Conservation (phyloP, 53 echinoderm and acorn worm genomes). For the Actinopyga echinites region DNA sequence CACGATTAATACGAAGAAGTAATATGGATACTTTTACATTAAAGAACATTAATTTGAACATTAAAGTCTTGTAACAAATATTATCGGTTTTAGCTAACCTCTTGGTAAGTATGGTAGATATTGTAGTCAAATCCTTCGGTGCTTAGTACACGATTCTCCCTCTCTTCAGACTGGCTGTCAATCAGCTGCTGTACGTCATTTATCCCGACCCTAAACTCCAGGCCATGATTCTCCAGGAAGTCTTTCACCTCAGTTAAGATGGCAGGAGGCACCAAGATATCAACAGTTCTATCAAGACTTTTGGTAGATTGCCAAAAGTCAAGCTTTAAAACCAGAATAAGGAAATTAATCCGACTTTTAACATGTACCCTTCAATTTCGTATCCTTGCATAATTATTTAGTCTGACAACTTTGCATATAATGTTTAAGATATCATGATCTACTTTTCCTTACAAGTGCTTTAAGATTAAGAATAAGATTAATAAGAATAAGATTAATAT, state of each 20-base stretch:
- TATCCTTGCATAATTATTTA: too few species aligned
- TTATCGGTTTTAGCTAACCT: slow-evolving; percentile 28
- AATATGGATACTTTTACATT: too few species aligned
- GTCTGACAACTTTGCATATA: too few species aligned
- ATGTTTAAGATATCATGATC: too few species aligned
- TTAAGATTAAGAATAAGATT: too few species aligned
- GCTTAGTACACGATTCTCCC: not conserved
- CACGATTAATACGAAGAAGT: too few species aligned
- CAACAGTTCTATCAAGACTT: not conserved
- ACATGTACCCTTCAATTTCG: too few species aligned
- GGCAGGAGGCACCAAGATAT: slow-evolving; percentile 21
- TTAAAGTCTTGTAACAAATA: too few species aligned
- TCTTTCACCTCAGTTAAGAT: not conserved
- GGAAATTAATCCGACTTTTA: not conserved
- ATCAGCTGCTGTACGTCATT: slow-evolving; percentile 12
- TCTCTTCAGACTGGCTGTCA: not conserved
- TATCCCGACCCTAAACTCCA: slow-evolving; percentile 21
- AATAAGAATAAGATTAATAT: too few species aligned
- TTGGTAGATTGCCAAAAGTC: slow-evolving; percentile 29
- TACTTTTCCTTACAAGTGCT: too few species aligned
- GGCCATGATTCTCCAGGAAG: not conserved
- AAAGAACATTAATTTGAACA: too few species aligned
- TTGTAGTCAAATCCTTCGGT: slow-evolving; percentile 14
- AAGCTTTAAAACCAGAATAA: not conserved
- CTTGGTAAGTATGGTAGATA: slow-evolving; percentile 31